Evolutionary conservation across 2,113 vertebrate species (phyloP), one percentile per base, ranked within the genome.

Genomic region (Halichoerus grypus): DNA sequence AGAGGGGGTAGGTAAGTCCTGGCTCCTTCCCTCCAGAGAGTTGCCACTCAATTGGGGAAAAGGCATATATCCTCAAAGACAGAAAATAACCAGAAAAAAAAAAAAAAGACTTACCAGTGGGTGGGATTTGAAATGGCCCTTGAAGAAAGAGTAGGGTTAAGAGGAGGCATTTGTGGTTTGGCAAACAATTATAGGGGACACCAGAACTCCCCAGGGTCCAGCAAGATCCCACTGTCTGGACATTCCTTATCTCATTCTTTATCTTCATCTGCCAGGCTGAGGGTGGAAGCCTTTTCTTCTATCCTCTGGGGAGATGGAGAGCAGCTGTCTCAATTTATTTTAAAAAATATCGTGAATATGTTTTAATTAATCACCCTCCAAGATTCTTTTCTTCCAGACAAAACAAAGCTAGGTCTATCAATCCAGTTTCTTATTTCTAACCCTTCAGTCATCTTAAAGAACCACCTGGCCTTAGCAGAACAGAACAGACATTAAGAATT

Each of bases 321-420:
- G 33, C 59, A 95, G 80, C 24, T 72, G 31, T 92, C 82, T 86
- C 77, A 55, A 22, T 93, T 89, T 94, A 84, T 95, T 96, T 84
- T 11, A 83, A 88, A 88, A 94, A 96, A 53, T 74, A 93, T 5
- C 21, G 11, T 21, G 18, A 83, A 46, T 46, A 7, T 91, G 53
- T 3, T 85, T 71, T 92, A 42, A 65, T 85, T 42, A 77, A 83
- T 67, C 31, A 69, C 24, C 24, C 12, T 89, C 0, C 10, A 69
- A 74, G 55, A 91, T 71, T 85, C 18, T 42, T 91, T 12, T 93
- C 59, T 19, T 91, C 61, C n/a, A 63, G 49, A 77, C 33, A 63
- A 65, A 95, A 49, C 72, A 63, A 93, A 63, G 26, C 49, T 49
- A 39, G 14, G 28, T 21, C 61, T 53, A 24, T 72, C 14, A 77